Conservation (phyloP, 2,113 vertebrate species). For the Ptilorrhoa leucosticta region DNA sequence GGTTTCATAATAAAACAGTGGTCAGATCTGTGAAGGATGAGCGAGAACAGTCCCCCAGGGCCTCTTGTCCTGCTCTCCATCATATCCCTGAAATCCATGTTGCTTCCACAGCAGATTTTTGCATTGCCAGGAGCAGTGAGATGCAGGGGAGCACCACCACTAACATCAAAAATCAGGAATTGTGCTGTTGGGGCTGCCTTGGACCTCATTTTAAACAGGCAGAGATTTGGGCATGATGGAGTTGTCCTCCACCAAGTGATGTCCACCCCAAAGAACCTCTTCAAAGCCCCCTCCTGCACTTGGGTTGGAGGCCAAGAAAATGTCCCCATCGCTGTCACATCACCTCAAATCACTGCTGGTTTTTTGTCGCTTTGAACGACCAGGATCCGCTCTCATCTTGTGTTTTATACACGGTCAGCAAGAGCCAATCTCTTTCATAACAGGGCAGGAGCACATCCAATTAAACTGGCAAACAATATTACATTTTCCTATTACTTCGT, state of each 20-base stretch:
- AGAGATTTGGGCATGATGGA: neutral
- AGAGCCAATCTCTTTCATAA: conserved; percentile 34
- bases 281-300: neutral
- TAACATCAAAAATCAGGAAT: neutral
- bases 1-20: neutral
- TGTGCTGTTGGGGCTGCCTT: neutral
- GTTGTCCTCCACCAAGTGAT: neutral
- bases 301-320: neutral
- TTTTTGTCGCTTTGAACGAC: neutral
- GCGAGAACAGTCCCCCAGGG: neutral
- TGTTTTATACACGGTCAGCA: conserved; percentile 11
- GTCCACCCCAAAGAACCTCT: neutral
- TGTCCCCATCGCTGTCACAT: neutral
- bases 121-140: neutral
- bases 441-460: conserved; percentile 26
- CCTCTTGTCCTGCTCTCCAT: neutral
- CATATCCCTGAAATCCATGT: fast-evolving
- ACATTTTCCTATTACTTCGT: conserved; percentile 9
- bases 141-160: neutral
- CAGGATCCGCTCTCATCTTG: neutral
- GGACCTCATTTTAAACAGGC: neutral
- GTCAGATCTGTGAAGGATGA: neutral
- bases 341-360: neutral
- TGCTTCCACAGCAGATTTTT: neutral
- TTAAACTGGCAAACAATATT: conserved; percentile 54